Evolutionary conservation across 2,888 invertebrate genomes (phyloP).

Genomic region (Biston betularia): DNA sequence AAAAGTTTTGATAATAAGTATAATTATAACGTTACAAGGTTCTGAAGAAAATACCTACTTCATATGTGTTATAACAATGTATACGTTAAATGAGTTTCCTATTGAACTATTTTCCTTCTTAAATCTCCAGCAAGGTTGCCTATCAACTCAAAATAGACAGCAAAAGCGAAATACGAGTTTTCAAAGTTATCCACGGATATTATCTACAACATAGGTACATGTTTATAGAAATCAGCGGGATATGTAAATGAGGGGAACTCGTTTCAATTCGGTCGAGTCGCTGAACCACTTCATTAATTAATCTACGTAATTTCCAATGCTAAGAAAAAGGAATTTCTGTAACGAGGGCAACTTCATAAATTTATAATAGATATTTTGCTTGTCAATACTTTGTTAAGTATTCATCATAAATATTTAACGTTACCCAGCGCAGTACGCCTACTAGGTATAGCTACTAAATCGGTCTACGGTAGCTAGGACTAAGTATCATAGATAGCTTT

Average conservation of each 20-base stretch:
- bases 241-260: constrained; percentile 42
- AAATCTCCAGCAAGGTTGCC: constrained; percentile 19
- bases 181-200: constrained; percentile 10
- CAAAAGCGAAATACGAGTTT: constrained; percentile 21
- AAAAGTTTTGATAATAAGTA: too few relatives aligned
- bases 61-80: too few relatives aligned
- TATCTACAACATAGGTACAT: constrained; percentile 24
- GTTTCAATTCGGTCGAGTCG: constrained; percentile 39
- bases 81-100: not conserved
- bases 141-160: constrained; percentile 27
- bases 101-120: constrained; percentile 18
- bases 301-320: constrained; percentile 39
- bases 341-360: constrained; percentile 31
- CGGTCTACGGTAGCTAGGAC: not conserved
- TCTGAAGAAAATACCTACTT: too few relatives aligned
- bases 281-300: constrained; percentile 37
- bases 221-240: constrained; percentile 35
- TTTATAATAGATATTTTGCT: constrained; percentile 23
- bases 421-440: not conserved
- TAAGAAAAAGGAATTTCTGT: constrained; percentile 35
- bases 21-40: too few relatives aligned
- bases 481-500: not conserved
- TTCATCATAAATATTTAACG: constrained; percentile 32
- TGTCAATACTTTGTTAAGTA: constrained; percentile 31
- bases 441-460: not conserved